Base-by-base conservation (phyloP, 1,140 invertebrate species). In the Odontomachus brunneus region DNA sequence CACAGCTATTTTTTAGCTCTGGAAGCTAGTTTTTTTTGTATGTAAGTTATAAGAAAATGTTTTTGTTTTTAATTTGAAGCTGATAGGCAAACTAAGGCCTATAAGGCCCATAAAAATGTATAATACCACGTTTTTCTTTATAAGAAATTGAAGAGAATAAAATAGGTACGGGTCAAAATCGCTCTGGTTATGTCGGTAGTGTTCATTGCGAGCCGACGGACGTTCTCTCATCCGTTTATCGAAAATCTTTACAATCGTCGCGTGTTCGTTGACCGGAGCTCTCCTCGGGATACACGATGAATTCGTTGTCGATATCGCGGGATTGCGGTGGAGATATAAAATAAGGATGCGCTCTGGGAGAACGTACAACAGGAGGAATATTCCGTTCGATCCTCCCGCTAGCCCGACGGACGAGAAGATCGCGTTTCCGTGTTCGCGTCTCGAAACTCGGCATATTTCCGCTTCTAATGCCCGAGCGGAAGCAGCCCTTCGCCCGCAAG, bases 211-310 rank as follows among this genome's bases (percentile, higher is more conserved):
- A 57, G 38, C 55, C 55, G 9, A 22, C 4, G 15, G 48, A 60
- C 11, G n/a, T 19, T n/a, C 14, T 2, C 55, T 24, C n/a, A 44
- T 83, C 26, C 4, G 44, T 74, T 57, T 74, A 83, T 83, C 51
- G 71, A 76, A 85, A 66, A 65, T 71, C 78, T 76, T 19, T 73
- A 78, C 65, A n/a, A 76, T 48, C 51, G 33, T 72, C 51, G 33
- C 26, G 60, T 44, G 38, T 76, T 78, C 60, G 22, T 22, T 87
- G 81, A 76, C 66, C 80, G 49, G 22, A 78, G 55, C 53, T 74
- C 60, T 62, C 3, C 9, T 74, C 44, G 22, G 22, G 49, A 11
- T 26, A n/a, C 67, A 15, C 22, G 26, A 57, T 3, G 12, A 7
- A 53, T 14, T 44, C 33, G 26, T 14, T 29, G 11, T 38, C 24